Conservation (phyloP, 2,888 invertebrate species). For the Abscondita cerata region DNA sequence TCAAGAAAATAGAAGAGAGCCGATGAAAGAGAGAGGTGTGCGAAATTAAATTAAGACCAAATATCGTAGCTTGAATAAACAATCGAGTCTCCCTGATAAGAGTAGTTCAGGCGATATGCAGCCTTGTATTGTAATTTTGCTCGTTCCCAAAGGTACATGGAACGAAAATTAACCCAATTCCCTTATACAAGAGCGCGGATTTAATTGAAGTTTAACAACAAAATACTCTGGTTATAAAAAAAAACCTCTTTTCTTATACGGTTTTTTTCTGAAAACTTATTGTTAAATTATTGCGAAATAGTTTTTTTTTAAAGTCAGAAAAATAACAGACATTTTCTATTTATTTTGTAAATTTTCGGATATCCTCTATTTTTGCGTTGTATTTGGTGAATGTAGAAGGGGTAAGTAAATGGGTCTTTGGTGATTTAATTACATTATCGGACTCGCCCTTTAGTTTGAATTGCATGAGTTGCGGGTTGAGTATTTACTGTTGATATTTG, state of each 20-base stretch:
- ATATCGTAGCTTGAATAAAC: conserved; percentile 45
- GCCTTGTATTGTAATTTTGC: conserved; percentile 54
- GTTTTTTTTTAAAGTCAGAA: background rate
- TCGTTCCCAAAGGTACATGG: conserved; percentile 55
- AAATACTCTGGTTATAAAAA: conserved; percentile 30
- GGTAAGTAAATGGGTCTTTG: too few species aligned
- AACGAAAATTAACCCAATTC: conserved; percentile 60
- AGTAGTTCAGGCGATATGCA: conserved; percentile 42
- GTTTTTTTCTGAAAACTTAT: too few species aligned
- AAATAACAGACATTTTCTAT: background rate
- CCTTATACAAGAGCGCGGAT: conserved; percentile 55
- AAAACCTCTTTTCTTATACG: too few species aligned
- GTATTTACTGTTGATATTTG: too few species aligned
- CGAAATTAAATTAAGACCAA: conserved; percentile 52
- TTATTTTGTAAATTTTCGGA: too few species aligned
- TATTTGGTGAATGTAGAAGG: too few species aligned
- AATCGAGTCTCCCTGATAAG: conserved; percentile 43
- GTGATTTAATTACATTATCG: too few species aligned
- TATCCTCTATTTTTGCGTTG: too few species aligned
- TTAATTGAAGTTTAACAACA: conserved; percentile 50
- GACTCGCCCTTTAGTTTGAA: too few species aligned
- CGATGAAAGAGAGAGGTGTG: conserved; percentile 39
- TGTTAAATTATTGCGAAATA: background rate
- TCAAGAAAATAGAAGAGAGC: conserved; percentile 36
- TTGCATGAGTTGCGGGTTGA: too few species aligned